Base-by-base conservation (phyloP, 1,140 invertebrate species). In the Drosophila azteca region DNA sequence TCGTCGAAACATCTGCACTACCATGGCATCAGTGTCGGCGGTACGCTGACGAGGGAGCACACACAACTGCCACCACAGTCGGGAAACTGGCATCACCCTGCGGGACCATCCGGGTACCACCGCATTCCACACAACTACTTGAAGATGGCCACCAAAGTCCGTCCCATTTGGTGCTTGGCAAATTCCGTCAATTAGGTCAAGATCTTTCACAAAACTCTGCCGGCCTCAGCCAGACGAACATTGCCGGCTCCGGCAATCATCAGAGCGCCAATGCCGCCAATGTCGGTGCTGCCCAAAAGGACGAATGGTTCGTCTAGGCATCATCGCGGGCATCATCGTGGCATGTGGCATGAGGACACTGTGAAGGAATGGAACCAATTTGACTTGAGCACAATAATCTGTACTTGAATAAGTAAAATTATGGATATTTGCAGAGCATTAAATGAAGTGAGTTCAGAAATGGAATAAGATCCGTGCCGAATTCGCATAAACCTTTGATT, bases 31-130 rank as follows among this genome's bases (percentile, higher is more conserved):
- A 77, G 80, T 74, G 68, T 76, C 52, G 78, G 88, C 82, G 93
- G 90, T 79, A 92, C 90, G 58, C 81, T 91, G 61, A 80, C 92
- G 85, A 79, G 92, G 84, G 81, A 92, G 74, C 88, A 90, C 46
- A 91, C 92, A 80, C 87, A 92, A 81, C 81, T 92, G 89, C 90
- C 92, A 74, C 92, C 79, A 91, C 90, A 39, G 82, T 95, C 96
- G 96, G 96, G 96, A 97, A 97, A 97, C 96, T 96, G 95, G 96
- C 94, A 94, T 95, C 96, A 95, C 96, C 96, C 96, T 97, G 96
- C 94, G 96, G 96, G 95, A 95, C 95, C 93, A 94, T 93, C 94
- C 94, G 95, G 95, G 95, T 93, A 93, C 93, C 93, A 92, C 92
- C 92, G 93, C 93, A 91, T 90, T 85, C 90, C 84, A 91, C 90